A percentile compares a stretch with the other conserved stretches of the same genome.
These are phyloP conservation scores for Atta cephalotes DNA, from an alignment of 1,140 invertebrate genomes.

Conservation along the genomic window DNA sequence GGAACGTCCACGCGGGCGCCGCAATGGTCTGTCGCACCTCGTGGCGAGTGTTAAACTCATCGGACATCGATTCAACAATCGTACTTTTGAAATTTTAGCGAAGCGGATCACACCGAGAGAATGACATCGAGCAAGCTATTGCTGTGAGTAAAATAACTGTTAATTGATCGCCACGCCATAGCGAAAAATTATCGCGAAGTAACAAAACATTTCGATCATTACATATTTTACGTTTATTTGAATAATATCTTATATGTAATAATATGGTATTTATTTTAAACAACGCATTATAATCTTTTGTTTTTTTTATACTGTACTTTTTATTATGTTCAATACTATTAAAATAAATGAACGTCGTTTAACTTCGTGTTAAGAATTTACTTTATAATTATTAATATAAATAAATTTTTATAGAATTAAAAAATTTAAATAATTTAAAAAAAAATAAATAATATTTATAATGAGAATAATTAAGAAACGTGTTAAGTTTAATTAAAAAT, in stretches of 20 bases:
- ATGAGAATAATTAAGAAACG: neutral
- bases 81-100: neutral
- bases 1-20: conserved; percentile 79
- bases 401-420: too few relatives aligned
- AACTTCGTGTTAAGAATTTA: neutral
- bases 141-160: conserved; percentile 37
- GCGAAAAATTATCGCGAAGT: neutral
- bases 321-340: neutral
- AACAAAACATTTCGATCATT: neutral
- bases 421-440: too few relatives aligned
- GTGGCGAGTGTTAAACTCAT: conserved; percentile 77
- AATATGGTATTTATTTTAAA: neutral
- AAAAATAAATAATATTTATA: too few relatives aligned
- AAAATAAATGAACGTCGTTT: neutral
- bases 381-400: too few relatives aligned
- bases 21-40: conserved; percentile 78
- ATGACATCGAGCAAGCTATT: conserved; percentile 11
- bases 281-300: neutral
- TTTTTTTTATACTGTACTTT: neutral
- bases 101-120: neutral
- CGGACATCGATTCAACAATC: conserved; percentile 44
- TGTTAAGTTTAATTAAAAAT: neutral
- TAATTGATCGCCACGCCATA: neutral
- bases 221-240: neutral
- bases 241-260: neutral